A percentile compares a stretch with the other conserved stretches of the same genome.
These are phyloP conservation scores for Trematomus bernacchii DNA, from an alignment of 2,797 vertebrate species.

Conservation along the genomic window DNA sequence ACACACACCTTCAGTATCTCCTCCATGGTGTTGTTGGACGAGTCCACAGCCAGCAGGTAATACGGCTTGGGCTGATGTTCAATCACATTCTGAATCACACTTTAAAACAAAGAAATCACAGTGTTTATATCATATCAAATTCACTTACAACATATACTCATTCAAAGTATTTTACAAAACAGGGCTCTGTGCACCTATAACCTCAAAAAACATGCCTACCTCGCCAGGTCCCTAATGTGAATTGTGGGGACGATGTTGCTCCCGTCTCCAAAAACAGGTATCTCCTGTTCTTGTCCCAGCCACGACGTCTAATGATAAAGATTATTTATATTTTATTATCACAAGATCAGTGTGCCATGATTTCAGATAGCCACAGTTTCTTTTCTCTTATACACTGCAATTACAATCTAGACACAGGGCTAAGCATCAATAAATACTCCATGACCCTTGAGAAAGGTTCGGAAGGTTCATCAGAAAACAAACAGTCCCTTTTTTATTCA, in stretches of 20 bases:
- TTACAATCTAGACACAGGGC: too few relatives aligned
- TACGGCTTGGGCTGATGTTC: slow-evolving; percentile 83
- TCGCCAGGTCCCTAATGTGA: slow-evolving; percentile 91
- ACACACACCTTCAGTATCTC: slow-evolving; percentile 88
- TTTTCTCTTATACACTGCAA: too few relatives aligned
- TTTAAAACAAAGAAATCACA: slow-evolving; percentile 44
- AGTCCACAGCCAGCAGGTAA: slow-evolving; percentile 92
- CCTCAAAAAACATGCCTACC: slow-evolving; percentile 72
- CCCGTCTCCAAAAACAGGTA: slow-evolving; percentile 92
- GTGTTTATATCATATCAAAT: background rate
- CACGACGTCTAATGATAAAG: slow-evolving; percentile 84
- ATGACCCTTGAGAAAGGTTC: too few relatives aligned
- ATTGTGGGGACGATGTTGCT: slow-evolving; percentile 90
- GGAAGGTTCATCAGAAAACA: too few relatives aligned
- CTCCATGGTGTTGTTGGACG: slow-evolving; percentile 84
- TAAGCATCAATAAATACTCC: too few relatives aligned
- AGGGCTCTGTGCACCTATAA: background rate
- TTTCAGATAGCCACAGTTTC: too few relatives aligned
- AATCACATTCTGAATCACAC: slow-evolving; percentile 90
- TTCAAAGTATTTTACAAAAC: background rate
- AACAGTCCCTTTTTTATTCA: too few relatives aligned
- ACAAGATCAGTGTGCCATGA: too few relatives aligned
- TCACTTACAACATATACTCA: background rate
- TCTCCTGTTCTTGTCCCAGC: slow-evolving; percentile 83
- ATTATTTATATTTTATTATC: slow-evolving; percentile 1